These are phyloP conservation scores for Musca vetustissima DNA, from an alignment of 1,140 invertebrate genomes.

Conservation along the genomic window DNA sequence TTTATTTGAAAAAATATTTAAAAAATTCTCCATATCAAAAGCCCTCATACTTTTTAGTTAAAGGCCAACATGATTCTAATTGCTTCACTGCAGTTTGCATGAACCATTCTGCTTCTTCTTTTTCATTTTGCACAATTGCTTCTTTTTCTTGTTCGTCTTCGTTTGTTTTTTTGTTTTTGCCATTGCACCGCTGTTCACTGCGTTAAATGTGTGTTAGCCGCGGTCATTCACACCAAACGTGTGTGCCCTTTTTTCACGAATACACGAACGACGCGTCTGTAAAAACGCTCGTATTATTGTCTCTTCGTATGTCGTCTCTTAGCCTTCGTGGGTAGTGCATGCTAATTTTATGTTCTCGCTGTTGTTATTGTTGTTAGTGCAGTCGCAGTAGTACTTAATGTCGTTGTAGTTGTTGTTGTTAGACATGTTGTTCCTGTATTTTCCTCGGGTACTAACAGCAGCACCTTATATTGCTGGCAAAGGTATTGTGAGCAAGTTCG, in stretches of 20 bases:
- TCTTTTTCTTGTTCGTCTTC: background rate
- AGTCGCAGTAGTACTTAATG: background rate
- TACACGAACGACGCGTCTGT: too few relatives aligned
- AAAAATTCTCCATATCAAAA: too few relatives aligned
- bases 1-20: too few relatives aligned
- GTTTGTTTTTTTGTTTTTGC: conserved; percentile 22
- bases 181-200: conserved; percentile 7
- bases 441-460: too few relatives aligned
- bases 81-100: too few relatives aligned
- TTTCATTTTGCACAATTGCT: background rate
- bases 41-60: too few relatives aligned
- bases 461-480: background rate
- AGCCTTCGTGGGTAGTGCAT: background rate
- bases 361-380: too few relatives aligned
- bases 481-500: background rate
- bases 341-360: background rate
- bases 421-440: background rate
- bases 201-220: conserved; percentile 53
- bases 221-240: conserved; percentile 55
- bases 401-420: background rate
- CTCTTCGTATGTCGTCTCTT: too few relatives aligned
- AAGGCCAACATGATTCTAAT: too few relatives aligned
- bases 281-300: too few relatives aligned
- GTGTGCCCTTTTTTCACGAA: conserved; percentile 31
- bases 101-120: conserved; percentile 2